These are phyloP conservation scores for Hymenopus coronatus DNA, from an alignment of 2,888 invertebrate genomes.

Conservation along the genomic window DNA sequence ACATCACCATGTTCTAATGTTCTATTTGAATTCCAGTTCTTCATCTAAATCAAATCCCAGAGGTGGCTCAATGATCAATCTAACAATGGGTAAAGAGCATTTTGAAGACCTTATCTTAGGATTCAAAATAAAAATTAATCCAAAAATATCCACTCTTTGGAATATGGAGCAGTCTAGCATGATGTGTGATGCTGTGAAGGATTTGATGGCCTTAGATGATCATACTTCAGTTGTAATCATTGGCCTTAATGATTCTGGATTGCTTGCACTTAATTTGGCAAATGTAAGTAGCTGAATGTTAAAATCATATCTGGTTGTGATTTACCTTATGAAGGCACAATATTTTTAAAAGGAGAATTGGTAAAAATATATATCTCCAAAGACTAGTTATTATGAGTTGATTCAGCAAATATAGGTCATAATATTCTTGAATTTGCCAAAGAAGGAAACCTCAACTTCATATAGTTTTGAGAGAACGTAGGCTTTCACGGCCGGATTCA, in stretches of 20 bases:
- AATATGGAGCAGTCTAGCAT: background rate
- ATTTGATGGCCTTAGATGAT: background rate
- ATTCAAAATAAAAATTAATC: background rate
- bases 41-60: background rate
- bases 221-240: background rate
- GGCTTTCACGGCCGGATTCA: no score
- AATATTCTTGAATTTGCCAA: no score
- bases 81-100: background rate
- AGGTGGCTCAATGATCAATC: background rate
- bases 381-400: no score
- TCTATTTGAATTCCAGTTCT: background rate
- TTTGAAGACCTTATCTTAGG: background rate
- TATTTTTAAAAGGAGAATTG: no score
- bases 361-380: no score
- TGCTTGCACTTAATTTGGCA: background rate
- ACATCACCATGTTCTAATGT: background rate
- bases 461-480: no score
- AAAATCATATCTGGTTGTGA: background rate
- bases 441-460: no score
- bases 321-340: background rate
- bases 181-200: background rate
- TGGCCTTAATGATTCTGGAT: background rate
- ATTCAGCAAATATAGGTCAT: no score
- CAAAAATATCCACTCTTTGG: background rate
- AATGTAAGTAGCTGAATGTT: background rate